A percentile compares a stretch with the other conserved stretches of the same genome.
Conservation (phyloP, 2,113 vertebrate species). For the Hucho hucho region DNA sequence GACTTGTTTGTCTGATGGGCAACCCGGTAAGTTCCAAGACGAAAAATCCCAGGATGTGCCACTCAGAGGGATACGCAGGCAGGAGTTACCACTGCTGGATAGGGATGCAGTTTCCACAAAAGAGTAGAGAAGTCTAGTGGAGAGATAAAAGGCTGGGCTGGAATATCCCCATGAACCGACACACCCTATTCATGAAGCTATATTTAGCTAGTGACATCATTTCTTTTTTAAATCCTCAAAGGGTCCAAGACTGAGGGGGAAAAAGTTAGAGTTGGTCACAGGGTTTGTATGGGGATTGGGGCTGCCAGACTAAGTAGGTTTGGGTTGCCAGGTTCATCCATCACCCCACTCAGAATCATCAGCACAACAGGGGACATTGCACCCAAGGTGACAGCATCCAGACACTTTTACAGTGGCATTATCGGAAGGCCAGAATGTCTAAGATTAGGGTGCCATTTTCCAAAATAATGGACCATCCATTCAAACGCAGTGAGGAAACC, state of each 20-base stretch:
- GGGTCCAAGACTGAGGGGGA: background rate
- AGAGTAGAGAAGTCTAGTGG: background rate
- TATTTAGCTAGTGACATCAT: background rate
- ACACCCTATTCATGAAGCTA: constrained; percentile 10
- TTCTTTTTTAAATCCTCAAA: no score
- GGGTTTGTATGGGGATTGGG: background rate
- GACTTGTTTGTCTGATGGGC: constrained; percentile 53
- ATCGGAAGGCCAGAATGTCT: no score
- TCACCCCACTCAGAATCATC: constrained; percentile 54
- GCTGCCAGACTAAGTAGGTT: constrained; percentile 4
- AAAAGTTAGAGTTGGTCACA: background rate
- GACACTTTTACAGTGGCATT: no score
- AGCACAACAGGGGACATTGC: constrained; percentile 64
- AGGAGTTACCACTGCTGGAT: background rate
- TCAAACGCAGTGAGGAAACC: no score
- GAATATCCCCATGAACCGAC: constrained; percentile 9
- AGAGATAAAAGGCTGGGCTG: background rate
- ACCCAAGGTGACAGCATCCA: constrained; percentile 41
- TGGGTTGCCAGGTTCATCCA: constrained; percentile 39
- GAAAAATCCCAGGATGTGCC: constrained; percentile 54
- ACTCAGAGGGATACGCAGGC: background rate
- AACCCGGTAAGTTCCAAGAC: constrained; percentile 47
- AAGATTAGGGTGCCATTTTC: no score
- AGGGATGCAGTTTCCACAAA: background rate
- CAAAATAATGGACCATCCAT: no score